Conservation (phyloP, 1,140 invertebrate genomes). For the Acromyrmex echinatior region DNA sequence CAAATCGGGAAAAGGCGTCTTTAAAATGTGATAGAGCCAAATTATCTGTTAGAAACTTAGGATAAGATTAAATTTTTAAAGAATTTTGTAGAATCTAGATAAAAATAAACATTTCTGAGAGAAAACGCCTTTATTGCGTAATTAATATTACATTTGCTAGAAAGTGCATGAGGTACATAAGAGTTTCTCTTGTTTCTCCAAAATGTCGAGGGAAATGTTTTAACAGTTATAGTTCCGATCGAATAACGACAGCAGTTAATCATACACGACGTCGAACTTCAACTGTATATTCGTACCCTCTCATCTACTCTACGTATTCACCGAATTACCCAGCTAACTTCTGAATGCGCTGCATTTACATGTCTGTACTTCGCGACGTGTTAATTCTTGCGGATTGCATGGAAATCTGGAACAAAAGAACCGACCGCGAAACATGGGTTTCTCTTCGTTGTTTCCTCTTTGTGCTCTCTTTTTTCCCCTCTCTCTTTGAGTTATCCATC, state of each 20-base stretch:
- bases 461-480: background rate
- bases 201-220: conserved; percentile 19
- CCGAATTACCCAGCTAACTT: conserved; percentile 36
- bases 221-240: conserved; percentile 2
- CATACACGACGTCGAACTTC: conserved; percentile 21
- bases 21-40: background rate
- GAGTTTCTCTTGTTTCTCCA: background rate
- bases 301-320: background rate
- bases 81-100: background rate
- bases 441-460: background rate
- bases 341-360: background rate
- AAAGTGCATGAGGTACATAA: background rate
- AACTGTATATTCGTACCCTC: background rate
- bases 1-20: background rate
- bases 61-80: background rate
- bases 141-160: background rate
- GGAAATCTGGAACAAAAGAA: conserved; percentile 67
- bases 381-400: conserved; percentile 1
- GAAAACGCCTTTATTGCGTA: background rate
- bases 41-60: background rate
- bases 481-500: conserved; percentile 22
- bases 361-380: conserved; percentile 2
- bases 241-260: conserved; percentile 31
- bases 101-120: background rate
- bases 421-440: conserved; percentile 39